phyloP scores from a whole-genome alignment of 2,888 invertebrate species.

The Andrena chrysosceles region DNA sequence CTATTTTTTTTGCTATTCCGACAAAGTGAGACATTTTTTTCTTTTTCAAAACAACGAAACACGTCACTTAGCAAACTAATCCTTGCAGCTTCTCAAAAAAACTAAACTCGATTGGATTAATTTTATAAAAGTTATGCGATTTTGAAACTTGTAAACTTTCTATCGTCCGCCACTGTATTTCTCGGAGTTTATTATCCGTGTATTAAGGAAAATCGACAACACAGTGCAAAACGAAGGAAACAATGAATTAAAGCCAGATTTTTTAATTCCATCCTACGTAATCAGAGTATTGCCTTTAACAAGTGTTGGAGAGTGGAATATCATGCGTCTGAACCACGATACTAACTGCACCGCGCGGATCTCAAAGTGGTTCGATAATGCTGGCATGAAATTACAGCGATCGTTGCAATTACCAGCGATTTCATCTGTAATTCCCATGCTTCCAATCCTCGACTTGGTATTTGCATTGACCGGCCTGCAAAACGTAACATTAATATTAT shows the following conservation, averaged over 20 bases:
- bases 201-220: background rate
- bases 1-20: too few species aligned
- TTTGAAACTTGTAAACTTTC: too few species aligned
- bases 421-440: background rate
- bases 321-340: background rate
- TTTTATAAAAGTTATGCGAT: too few species aligned
- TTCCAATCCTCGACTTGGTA: background rate
- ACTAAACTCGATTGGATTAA: too few species aligned
- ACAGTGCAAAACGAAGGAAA: background rate
- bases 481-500: background rate
- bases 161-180: too few species aligned
- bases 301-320: background rate
- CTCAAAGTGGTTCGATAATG: background rate
- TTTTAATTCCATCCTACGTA: background rate
- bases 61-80: too few species aligned
- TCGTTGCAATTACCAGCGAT: constrained; percentile 11
- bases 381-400: background rate
- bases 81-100: too few species aligned
- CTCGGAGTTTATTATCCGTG: background rate
- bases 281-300: background rate
- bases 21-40: too few species aligned
- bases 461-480: background rate
- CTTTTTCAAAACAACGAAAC: too few species aligned
- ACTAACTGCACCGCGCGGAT: background rate
- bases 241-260: background rate